These are phyloP conservation scores for Zaprionus africanus DNA, from an alignment of 1,140 invertebrate genomes.

Conservation along the genomic window DNA sequence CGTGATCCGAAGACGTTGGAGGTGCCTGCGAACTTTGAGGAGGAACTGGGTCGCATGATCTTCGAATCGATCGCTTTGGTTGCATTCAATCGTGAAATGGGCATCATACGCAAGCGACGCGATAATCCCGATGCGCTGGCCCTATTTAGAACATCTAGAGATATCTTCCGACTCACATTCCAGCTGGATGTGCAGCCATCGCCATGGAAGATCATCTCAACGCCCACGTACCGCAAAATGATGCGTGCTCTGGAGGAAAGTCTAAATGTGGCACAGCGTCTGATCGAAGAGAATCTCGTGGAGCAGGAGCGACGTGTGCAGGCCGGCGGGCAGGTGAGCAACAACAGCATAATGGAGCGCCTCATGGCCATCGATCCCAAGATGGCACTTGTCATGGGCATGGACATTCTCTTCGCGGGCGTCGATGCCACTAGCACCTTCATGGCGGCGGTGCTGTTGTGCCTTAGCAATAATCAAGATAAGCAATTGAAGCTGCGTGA, in stretches of 20 bases:
- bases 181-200: conserved; percentile 87
- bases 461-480: conserved; percentile 85
- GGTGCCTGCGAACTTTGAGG: conserved; percentile 41
- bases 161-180: conserved; percentile 30
- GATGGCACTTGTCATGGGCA: conserved; percentile 87
- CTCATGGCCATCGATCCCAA: conserved; percentile 86
- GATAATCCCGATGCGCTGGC: conserved; percentile 41
- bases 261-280: conserved; percentile 30
- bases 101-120: conserved; percentile 44
- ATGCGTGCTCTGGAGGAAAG: conserved; percentile 84
- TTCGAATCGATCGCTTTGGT: conserved; percentile 46
- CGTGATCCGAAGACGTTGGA: conserved; percentile 54
- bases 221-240: conserved; percentile 86
- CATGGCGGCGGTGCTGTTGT: conserved; percentile 48
- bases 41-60: conserved; percentile 42
- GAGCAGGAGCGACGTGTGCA: conserved; percentile 32
- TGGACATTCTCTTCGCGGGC: conserved; percentile 90
- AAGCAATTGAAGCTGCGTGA: conserved; percentile 85
- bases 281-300: conserved; percentile 48
- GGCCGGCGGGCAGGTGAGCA: conserved; percentile 33
- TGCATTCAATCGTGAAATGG: conserved; percentile 53
- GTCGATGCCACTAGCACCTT: conserved; percentile 86
- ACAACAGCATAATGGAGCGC: conserved; percentile 86
- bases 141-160: conserved; percentile 17
- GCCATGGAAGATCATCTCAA: conserved; percentile 87